Evolutionary conservation across 2,888 invertebrate species (phyloP), one percentile per base, ranked within the genome.

Genomic region (Diogma glabrata): DNA sequence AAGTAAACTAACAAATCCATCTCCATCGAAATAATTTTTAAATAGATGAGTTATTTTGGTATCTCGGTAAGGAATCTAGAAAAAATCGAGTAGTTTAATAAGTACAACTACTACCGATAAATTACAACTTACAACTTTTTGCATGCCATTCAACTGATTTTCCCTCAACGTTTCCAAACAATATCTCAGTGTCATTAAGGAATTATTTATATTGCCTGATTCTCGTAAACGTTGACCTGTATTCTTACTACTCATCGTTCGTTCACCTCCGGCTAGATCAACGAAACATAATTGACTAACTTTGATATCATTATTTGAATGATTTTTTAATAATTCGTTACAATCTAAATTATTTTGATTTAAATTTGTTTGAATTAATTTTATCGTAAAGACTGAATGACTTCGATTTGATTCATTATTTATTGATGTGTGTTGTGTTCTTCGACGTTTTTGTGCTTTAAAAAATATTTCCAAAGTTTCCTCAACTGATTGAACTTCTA

Each of bases 141-240:
- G 43, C 7, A n/a, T 14, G 20, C 23, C 43, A 12, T 22, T 20
- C 22, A 43, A 9, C 7, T 43, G 43, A 43, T 43, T 43, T 14
- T 43, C 43, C 9, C 43, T 12, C 23, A 43, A 43, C 6, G 23
- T 43, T 43, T 43, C 43, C 43, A 43, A 43, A 43, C 43, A 43
- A 22, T 43, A 43, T 43, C 43, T 20, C 14, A 43, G 23, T 9
- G 43, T 43, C 43, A 43, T 43, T 43, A 43, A 43, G 2, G 43
- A 43, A 43, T 43, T 43, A 12, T 43, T 43, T 14, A 43, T 43
- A 22, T 43, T 43, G 1, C 43, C 43, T 3, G 43, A 20, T n/a
- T 43, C 43, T 1, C 43, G 43, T 43, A 43, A 12, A 9, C 43
- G 20, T 22, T 43, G 43, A 3, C 43, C 43, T 22, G 43, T 43